phyloP scores from a whole-genome alignment of 2,113 vertebrate genomes.

The Tympanuchus pallidicinctus region DNA sequence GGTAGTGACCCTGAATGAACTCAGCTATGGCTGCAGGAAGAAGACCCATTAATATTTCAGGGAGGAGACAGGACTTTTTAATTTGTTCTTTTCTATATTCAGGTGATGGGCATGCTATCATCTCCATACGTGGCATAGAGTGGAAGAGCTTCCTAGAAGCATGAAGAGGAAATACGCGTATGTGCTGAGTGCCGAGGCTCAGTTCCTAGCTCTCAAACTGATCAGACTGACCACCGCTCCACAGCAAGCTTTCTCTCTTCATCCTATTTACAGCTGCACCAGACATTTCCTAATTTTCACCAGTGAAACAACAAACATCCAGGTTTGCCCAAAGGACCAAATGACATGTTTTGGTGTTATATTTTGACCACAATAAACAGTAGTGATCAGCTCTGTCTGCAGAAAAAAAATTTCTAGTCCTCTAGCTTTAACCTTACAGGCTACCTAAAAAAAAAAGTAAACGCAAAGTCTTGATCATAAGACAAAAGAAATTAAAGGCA shows the following conservation, averaged over 20 bases:
- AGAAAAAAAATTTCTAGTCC: neutral
- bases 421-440: neutral
- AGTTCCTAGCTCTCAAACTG: neutral
- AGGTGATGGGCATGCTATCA: neutral
- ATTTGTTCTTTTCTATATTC: neutral
- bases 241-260: neutral
- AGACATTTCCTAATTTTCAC: neutral
- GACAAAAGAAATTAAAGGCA: neutral
- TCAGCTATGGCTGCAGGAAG: neutral
- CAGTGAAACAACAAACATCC: neutral
- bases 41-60: neutral
- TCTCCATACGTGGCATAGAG: accelerated
- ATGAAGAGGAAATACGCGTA: accelerated
- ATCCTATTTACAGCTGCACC: neutral
- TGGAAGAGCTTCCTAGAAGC: neutral
- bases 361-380: neutral
- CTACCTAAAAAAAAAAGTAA: neutral
- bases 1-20: neutral
- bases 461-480: neutral
- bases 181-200: neutral
- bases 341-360: neutral
- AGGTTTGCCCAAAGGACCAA: neutral
- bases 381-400: neutral
- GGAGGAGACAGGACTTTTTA: neutral
- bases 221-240: neutral